Conservation (phyloP, 2,113 vertebrate species). For the Pithys albifrons region DNA sequence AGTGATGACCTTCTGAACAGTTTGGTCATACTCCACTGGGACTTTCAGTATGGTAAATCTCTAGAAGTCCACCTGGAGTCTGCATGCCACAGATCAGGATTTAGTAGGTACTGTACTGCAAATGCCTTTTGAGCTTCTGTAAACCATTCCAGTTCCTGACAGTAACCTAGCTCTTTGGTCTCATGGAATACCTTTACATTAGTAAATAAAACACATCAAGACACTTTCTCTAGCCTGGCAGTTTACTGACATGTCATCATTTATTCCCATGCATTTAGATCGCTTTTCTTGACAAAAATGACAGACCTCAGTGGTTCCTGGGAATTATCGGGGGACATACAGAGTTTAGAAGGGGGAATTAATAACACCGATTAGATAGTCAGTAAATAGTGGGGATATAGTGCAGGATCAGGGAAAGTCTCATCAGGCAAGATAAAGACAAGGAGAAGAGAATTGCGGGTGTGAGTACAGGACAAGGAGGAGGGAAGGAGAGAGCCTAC, state of each 20-base stretch:
- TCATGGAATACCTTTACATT: not conserved
- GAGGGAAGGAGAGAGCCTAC: not conserved
- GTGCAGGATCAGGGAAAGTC: not conserved
- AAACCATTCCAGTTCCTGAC: not conserved
- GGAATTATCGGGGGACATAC: not conserved
- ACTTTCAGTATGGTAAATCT: not conserved
- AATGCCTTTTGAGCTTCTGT: not conserved
- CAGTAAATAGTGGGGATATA: not conserved
- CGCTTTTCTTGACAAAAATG: not conserved
- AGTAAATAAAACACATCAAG: not conserved
- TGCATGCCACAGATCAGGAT: not conserved
- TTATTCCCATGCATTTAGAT: not conserved
- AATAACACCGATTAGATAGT: not conserved
- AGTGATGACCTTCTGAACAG: not conserved
- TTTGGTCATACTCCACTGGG: not conserved
- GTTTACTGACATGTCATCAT: not conserved
- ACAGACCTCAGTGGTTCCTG: not conserved
- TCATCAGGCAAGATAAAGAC: not conserved
- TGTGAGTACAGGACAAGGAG: not conserved
- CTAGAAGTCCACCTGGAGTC: not conserved
- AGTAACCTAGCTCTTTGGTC: not conserved
- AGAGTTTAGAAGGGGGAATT: not conserved
- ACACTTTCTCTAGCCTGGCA: not conserved
- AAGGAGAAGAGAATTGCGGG: not conserved
- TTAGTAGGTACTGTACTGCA: not conserved